Percentiles rank a stretch among this genome's conserved stretches.
Conservation (phyloP, 1,140 invertebrate species). For the Lerema accius region DNA sequence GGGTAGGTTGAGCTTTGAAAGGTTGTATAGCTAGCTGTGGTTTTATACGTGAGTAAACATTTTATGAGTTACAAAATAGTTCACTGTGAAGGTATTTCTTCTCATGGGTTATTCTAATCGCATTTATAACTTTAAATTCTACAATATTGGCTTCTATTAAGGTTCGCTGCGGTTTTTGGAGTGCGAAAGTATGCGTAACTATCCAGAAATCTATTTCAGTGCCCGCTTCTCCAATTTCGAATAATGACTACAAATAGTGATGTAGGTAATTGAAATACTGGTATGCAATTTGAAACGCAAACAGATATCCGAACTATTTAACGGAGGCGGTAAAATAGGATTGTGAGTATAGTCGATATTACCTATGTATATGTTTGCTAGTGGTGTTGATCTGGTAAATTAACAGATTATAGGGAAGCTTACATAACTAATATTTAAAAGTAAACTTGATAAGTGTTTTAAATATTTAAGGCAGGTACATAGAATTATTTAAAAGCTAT, state of each 20-base stretch:
- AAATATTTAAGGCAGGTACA: no score
- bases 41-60: slow-evolving; percentile 74
- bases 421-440: no score
- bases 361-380: not conserved
- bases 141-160: slow-evolving; percentile 18
- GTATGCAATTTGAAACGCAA: slow-evolving; percentile 29
- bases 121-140: slow-evolving; percentile 26
- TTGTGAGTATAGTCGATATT: slow-evolving; percentile 1
- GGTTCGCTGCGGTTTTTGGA: slow-evolving; percentile 2
- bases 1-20: slow-evolving; percentile 69
- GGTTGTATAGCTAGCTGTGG: slow-evolving; percentile 61
- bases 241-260: slow-evolving; percentile 31
- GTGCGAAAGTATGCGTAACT: slow-evolving; percentile 18
- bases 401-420: no score
- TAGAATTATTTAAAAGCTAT: no score
- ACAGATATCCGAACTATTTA: slow-evolving; percentile 27
- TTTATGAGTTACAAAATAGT: slow-evolving; percentile 76
- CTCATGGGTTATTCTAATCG: slow-evolving; percentile 15
- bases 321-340: slow-evolving; percentile 5
- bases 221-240: slow-evolving; percentile 23
- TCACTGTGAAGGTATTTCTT: slow-evolving; percentile 51
- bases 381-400: no score
- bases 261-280: slow-evolving; percentile 29
- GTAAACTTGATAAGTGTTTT: no score
- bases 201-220: slow-evolving; percentile 26